These are phyloP conservation scores for Piscicola geometra DNA, from an alignment of 2,888 invertebrate genomes.

Conservation along the genomic window DNA sequence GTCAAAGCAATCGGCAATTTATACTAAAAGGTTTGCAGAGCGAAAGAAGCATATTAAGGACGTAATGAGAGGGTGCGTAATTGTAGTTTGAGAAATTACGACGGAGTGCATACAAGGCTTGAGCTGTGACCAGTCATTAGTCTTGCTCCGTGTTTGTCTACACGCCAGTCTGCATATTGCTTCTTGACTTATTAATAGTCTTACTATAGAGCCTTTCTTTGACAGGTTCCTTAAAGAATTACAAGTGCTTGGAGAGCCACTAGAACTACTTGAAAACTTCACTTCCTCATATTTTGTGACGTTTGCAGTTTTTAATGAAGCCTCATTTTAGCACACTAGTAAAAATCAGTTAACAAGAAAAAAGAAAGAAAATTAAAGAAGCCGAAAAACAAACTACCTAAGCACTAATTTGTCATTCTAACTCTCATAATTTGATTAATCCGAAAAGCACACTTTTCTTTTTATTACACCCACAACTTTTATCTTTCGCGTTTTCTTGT, in stretches of 20 bases:
- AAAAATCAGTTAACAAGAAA: too few species aligned
- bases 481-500: too few species aligned
- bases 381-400: too few species aligned
- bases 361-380: too few species aligned
- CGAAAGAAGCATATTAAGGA: too few species aligned
- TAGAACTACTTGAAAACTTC: background rate
- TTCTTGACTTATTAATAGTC: background rate
- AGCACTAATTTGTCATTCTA: too few species aligned
- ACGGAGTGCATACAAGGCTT: background rate
- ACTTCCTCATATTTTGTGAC: background rate
- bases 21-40: background rate
- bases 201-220: background rate
- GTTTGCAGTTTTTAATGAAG: too few species aligned
- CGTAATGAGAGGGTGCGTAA: too few species aligned
- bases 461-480: too few species aligned
- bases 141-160: background rate
- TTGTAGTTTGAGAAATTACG: constrained; percentile 2
- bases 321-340: too few species aligned
- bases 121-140: background rate
- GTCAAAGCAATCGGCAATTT: background rate
- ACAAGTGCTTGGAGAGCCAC: background rate
- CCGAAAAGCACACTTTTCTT: too few species aligned
- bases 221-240: background rate
- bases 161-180: background rate
- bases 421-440: too few species aligned